Percentiles rank a stretch among this genome's conserved stretches.
These are phyloP conservation scores for Leontopithecus rosalia DNA, from an alignment of 2,797 vertebrate species.

Conservation along the genomic window DNA sequence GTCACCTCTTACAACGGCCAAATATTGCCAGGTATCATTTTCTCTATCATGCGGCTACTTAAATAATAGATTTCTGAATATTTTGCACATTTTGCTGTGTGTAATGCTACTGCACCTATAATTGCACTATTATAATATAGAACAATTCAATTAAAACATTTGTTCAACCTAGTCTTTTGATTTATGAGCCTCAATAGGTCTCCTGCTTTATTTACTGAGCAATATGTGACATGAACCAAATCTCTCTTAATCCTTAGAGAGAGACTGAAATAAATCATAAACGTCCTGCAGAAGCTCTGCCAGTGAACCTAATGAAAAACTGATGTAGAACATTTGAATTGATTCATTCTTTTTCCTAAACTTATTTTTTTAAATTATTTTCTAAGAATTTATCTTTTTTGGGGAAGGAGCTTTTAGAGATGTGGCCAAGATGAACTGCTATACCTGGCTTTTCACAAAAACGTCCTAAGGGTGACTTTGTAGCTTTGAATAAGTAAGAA, in stretches of 20 bases:
- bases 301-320: background rate
- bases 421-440: background rate
- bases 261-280: constrained; percentile 43
- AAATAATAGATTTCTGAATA: background rate
- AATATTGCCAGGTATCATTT: background rate
- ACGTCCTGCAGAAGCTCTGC: background rate
- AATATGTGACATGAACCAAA: constrained; percentile 21
- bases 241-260: constrained; percentile 10
- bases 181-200: constrained; percentile 45
- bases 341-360: background rate
- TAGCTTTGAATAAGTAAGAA: background rate
- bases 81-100: background rate
- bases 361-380: background rate
- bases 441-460: background rate
- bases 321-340: background rate
- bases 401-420: background rate
- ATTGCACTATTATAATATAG: constrained; percentile 13
- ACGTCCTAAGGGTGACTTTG: background rate
- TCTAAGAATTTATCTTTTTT: background rate
- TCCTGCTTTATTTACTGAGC: constrained; percentile 53
- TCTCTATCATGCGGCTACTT: background rate
- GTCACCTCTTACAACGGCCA: background rate
- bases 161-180: constrained; percentile 53
- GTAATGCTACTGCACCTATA: background rate
- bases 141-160: constrained; percentile 45